Conservation (phyloP, 2,888 invertebrate species). For the Pyrocoelia pectoralis region DNA sequence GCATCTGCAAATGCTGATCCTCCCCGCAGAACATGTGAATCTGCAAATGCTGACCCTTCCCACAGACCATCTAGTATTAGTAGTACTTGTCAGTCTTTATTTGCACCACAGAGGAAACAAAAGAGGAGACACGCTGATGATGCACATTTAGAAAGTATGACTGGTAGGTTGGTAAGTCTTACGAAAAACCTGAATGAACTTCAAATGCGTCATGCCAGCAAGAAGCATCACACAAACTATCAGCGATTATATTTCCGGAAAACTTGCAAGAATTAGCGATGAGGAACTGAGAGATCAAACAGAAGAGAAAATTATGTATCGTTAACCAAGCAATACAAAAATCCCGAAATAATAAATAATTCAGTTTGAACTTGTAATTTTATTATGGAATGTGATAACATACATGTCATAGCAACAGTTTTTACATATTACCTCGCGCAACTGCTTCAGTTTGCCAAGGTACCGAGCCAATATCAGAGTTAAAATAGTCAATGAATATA, state of each 20-base stretch:
- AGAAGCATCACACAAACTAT: slow-evolving; percentile 1
- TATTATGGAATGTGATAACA: neutral
- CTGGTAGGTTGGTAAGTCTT: neutral
- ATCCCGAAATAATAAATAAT: slow-evolving; percentile 2
- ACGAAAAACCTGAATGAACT: slow-evolving; percentile 2
- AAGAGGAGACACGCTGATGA: neutral
- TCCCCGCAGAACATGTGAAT: too few species aligned
- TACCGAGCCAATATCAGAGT: too few species aligned
- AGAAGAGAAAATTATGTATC: neutral
- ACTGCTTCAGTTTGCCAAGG: too few species aligned
- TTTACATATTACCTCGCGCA: too few species aligned
- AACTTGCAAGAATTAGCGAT: neutral
- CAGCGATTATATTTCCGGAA: neutral
- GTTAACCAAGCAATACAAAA: slow-evolving; percentile 3
- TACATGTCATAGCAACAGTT: too few species aligned
- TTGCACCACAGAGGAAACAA: neutral
- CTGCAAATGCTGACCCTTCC: neutral
- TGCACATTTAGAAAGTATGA: neutral
- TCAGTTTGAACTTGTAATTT: slow-evolving; percentile 3
- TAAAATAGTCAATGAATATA: too few species aligned
- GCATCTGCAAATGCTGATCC: too few species aligned
- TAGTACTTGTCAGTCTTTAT: slow-evolving; percentile 1
- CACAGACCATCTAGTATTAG: neutral
- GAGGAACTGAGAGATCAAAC: slow-evolving; percentile 1
- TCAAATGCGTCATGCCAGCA: neutral